Percentiles rank a stretch among this genome's conserved stretches.
Conservation (phyloP, 2,888 invertebrate species). For the Muscina levida region DNA sequence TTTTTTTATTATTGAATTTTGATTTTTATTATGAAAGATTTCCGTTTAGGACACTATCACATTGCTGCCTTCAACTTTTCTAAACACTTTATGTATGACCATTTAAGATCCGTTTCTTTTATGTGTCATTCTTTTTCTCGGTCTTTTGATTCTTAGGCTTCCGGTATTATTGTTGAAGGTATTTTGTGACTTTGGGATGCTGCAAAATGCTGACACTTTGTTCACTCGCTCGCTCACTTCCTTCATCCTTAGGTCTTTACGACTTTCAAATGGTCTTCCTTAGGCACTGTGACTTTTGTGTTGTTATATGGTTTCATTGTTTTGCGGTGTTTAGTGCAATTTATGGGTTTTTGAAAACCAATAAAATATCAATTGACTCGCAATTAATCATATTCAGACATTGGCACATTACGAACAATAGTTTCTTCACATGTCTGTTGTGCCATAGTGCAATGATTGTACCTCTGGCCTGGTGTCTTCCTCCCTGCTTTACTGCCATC, state of each 20-base stretch:
- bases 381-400: constrained; percentile 76
- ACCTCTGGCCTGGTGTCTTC: background rate
- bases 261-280: background rate
- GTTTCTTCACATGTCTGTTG: constrained; percentile 6
- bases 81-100: constrained; percentile 58
- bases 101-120: constrained; percentile 35
- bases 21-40: background rate
- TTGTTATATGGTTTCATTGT: constrained; percentile 48
- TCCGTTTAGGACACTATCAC: background rate
- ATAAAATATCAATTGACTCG: constrained; percentile 78
- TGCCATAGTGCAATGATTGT: no score
- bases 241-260: background rate
- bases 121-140: constrained; percentile 13
- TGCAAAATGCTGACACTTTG: background rate
- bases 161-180: constrained; percentile 50
- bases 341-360: constrained; percentile 66
- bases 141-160: constrained; percentile 49
- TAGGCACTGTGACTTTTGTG: background rate
- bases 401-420: constrained; percentile 58
- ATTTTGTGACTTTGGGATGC: constrained; percentile 14
- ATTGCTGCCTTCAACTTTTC: background rate
- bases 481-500: constrained; percentile 37
- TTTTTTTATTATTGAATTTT: no score
- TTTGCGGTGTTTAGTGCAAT: constrained; percentile 57
- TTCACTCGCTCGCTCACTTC: background rate